These are phyloP conservation scores for Bombycilla garrulus DNA, from an alignment of 2,113 vertebrate species.

Conservation along the genomic window DNA sequence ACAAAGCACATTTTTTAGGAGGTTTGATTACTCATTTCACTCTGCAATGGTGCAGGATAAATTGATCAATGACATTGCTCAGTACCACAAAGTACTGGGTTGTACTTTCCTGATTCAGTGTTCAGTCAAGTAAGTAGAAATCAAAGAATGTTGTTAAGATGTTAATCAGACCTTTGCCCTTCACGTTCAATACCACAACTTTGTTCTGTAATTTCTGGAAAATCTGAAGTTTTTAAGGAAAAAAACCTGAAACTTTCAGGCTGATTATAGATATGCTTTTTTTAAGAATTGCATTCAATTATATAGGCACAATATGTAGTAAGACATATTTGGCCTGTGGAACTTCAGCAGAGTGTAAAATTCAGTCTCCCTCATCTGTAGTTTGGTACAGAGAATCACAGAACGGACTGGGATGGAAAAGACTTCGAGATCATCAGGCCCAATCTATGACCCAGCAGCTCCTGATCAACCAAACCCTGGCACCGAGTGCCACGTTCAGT, in stretches of 20 bases:
- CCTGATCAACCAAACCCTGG: neutral
- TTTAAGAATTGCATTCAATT: neutral
- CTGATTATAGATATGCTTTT: accelerated
- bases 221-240: neutral
- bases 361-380: neutral
- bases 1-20: neutral
- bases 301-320: neutral
- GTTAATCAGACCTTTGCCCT: constrained; percentile 50
- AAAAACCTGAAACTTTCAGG: neutral
- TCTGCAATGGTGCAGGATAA: neutral
- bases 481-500: neutral
- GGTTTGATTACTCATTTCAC: neutral
- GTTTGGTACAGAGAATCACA: neutral
- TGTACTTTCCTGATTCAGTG: neutral
- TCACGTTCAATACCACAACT: neutral
- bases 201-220: neutral
- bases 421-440: neutral
- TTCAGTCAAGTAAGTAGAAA: constrained; percentile 46
- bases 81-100: neutral
- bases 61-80: neutral
- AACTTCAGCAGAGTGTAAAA: neutral
- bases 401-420: neutral
- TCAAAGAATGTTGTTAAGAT: constrained; percentile 35
- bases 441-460: neutral
- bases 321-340: neutral